Evolutionary conservation across 2,888 invertebrate species (phyloP), one percentile per base, ranked within the genome.

Genomic region (Lordiphosa andalusiaca): DNA sequence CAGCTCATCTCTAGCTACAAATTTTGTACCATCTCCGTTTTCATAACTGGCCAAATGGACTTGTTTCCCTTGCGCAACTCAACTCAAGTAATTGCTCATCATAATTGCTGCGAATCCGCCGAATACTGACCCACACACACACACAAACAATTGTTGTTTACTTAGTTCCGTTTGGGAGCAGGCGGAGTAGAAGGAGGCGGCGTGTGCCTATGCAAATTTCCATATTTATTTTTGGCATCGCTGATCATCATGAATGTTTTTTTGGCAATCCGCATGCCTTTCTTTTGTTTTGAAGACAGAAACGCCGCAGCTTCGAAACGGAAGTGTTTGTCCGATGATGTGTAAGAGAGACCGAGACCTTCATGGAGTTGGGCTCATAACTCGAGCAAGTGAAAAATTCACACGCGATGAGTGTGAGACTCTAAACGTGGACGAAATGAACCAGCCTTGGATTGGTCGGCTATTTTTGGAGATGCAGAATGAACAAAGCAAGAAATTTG

Each of bases 291-390:
- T 25, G 25, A 25, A 7, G 25, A 1, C 16, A 25, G 7, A 25
- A 7, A 25, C 25, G 13, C 38, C 50, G 37, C 60, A 53, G 48
- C 58, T 25, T 38, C 47, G 58, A 81, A 84, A 69, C 80, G 80
- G 80, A 81, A 81, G 77, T 84, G 78, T 71, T 84, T 81, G 71
- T 53, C 57, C 53, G 78, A 74, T 84, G 78, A 74, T 84, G 84
- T 81, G 84, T 84, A 84, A 83, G 72, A 74, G 53, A 46, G 33
- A 30, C 55, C 39, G 46, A 30, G 19, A 21, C 19, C 16, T 19
- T 25, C 9, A 12, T 9, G 4, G 37, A 38, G 19, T 6, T 23
- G 36, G 39, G 16, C 39, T 19, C 13, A 30, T 44, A 44, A 44
- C 44, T 44, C 16, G 44, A 44, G 13, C 44, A 44, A 23, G 42